These are phyloP conservation scores for Plectropomus leopardus DNA, from an alignment of 2,113 vertebrate genomes.

Conservation along the genomic window DNA sequence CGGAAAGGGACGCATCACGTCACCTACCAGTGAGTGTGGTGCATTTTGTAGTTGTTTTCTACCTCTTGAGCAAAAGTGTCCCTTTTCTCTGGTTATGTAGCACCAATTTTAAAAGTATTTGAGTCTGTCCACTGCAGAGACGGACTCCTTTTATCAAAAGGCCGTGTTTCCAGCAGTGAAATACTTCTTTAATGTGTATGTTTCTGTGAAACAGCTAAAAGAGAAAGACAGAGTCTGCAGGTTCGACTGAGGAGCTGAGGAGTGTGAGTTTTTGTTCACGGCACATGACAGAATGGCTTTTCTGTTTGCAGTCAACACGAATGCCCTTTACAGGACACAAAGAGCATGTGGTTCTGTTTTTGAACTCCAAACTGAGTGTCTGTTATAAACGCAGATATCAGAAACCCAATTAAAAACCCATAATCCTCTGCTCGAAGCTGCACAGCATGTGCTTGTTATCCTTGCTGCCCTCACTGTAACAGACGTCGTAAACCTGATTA, in stretches of 20 bases:
- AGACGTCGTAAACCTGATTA: conserved; percentile 55
- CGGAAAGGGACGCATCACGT: too few relatives aligned
- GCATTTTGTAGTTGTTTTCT: too few relatives aligned
- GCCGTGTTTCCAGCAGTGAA: too few relatives aligned
- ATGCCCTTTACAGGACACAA: conserved; percentile 27
- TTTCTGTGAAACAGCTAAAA: background rate
- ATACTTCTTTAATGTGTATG: background rate
- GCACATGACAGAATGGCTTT: background rate
- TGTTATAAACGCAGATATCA: conserved; percentile 27
- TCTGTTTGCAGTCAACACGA: conserved; percentile 57
- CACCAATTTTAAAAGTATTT: too few relatives aligned
- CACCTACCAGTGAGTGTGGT: too few relatives aligned
- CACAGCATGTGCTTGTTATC: conserved; percentile 40
- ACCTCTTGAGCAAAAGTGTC: too few relatives aligned
- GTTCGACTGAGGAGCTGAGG: background rate
- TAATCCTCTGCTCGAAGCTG: conserved; percentile 23
- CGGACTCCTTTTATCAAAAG: too few relatives aligned
- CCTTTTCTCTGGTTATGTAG: too few relatives aligned
- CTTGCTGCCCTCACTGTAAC: conserved; percentile 18
- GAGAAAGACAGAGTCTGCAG: background rate
- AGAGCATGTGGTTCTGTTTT: conserved; percentile 5
- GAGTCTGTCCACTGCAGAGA: too few relatives aligned
- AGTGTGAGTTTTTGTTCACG: background rate
- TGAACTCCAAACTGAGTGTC: background rate
- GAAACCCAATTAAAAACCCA: conserved; percentile 52